A percentile compares a stretch with the other conserved stretches of the same genome.
Conservation (phyloP, 2,797 vertebrate genomes). For the Gallinago nigripennis region DNA sequence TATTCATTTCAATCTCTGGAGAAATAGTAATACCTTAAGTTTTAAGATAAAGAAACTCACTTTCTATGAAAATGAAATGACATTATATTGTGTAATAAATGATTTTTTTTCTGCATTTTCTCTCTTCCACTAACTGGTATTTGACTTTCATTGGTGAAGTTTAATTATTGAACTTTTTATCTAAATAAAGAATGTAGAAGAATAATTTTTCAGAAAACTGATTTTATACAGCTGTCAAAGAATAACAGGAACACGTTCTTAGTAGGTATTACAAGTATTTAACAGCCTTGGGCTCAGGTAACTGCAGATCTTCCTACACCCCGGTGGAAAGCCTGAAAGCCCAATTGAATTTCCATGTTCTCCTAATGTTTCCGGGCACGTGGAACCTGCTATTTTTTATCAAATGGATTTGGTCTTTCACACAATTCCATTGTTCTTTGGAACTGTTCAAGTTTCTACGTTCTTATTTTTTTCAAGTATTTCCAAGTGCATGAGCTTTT, state of each 20-base stretch:
- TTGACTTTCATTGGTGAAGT: conserved; percentile 54
- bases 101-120: conserved; percentile 59
- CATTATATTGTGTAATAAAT: conserved; percentile 56
- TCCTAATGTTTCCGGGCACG: conserved; percentile 7
- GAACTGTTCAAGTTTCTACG: background rate
- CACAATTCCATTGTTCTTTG: background rate
- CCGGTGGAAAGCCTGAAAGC: conserved; percentile 30
- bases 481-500: conserved; percentile 20
- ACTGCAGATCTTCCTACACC: conserved; percentile 19
- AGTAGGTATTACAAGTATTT: conserved; percentile 59
- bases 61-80: conserved; percentile 58
- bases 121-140: conserved; percentile 54
- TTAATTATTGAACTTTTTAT: conserved; percentile 77
- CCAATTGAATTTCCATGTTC: conserved; percentile 1
- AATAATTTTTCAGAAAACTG: conserved; percentile 70
- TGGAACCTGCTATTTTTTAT: background rate
- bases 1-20: conserved; percentile 6
- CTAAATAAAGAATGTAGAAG: conserved; percentile 62
- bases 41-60: conserved; percentile 58
- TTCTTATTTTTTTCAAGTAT: background rate
- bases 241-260: conserved; percentile 43
- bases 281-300: conserved; percentile 31
- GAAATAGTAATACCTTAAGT: conserved; percentile 27
- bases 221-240: conserved; percentile 69
- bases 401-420: conserved; percentile 17